Evolutionary conservation across 2,113 vertebrate genomes (phyloP).

Genomic region (Chamaea fasciata): DNA sequence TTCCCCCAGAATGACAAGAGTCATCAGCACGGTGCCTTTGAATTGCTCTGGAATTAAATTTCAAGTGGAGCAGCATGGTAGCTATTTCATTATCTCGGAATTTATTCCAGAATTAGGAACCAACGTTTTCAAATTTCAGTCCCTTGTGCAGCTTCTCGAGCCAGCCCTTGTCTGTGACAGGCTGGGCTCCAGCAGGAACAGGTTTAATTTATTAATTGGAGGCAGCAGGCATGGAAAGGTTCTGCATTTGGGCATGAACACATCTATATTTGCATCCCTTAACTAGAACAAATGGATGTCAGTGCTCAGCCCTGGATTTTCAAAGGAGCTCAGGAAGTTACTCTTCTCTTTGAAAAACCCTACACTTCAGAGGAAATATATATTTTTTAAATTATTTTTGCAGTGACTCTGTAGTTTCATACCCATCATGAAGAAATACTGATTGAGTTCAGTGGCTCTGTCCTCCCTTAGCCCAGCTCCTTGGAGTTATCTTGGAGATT

Average conservation of each 20-base stretch:
- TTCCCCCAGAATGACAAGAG: not conserved
- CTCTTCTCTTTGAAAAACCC: not conserved
- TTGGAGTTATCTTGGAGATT: not conserved
- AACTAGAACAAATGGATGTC: slow-evolving; percentile 18
- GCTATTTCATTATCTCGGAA: slow-evolving; percentile 13
- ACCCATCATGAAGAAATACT: not conserved
- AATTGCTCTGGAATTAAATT: slow-evolving; percentile 8
- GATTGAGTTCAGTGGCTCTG: not conserved
- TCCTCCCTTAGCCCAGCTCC: not conserved
- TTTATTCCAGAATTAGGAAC: slow-evolving; percentile 10
- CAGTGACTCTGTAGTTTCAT: not conserved
- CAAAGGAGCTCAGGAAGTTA: not conserved
- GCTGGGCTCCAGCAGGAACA: not conserved
- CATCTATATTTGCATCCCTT: not conserved
- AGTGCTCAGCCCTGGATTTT: not conserved
- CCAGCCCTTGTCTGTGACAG: not conserved
- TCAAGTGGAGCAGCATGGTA: not conserved
- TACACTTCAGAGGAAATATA: not conserved
- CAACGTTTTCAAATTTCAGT: not conserved
- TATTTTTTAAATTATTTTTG: not conserved
- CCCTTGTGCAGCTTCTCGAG: not conserved
- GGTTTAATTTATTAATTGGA: slow-evolving; percentile 29
- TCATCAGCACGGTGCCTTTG: not conserved
- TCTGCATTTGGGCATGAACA: not conserved
- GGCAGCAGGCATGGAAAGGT: not conserved